Percentiles rank a stretch among this genome's conserved stretches.
Evolutionary conservation across 1,140 invertebrate genomes (phyloP).

Genomic region (Brachionus rubens): DNA sequence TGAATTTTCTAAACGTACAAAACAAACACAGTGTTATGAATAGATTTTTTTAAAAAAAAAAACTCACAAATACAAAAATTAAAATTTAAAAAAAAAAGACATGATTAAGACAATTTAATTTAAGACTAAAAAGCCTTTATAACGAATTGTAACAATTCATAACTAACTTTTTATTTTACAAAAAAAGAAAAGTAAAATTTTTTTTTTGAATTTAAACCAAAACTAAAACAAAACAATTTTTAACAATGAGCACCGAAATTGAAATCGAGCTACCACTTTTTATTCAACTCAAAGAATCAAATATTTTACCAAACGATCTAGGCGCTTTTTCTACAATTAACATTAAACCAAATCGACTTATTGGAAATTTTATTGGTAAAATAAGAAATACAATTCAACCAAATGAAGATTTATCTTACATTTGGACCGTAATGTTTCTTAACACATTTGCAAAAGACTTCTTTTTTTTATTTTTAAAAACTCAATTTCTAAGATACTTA

Average conservation of each 20-base stretch:
- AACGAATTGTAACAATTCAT: no score
- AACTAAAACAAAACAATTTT: no score
- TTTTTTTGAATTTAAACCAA: no score
- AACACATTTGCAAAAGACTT: neutral
- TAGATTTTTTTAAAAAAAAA: no score
- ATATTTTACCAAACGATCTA: neutral
- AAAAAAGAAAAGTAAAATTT: no score
- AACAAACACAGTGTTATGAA: no score
- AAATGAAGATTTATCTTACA: constrained; percentile 15
- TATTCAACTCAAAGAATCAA: constrained; percentile 35
- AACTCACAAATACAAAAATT: no score
- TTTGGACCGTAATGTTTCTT: constrained; percentile 42
- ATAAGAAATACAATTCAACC: constrained; percentile 1
- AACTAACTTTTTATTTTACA: no score
- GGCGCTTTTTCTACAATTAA: neutral
- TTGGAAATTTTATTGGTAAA: constrained; percentile 37
- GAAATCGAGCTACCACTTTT: constrained; percentile 28
- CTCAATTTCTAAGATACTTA: neutral
- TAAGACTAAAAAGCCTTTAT: no score
- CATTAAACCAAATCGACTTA: neutral
- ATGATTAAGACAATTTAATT: no score
- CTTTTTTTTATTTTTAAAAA: neutral
- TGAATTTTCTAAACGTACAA: no score
- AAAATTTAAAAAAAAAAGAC: no score
- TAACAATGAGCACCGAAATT: constrained; percentile 11